A percentile compares a stretch with the other conserved stretches of the same genome.
Evolutionary conservation across 2,888 invertebrate species (phyloP).

Genomic region (Melanchra persicariae): DNA sequence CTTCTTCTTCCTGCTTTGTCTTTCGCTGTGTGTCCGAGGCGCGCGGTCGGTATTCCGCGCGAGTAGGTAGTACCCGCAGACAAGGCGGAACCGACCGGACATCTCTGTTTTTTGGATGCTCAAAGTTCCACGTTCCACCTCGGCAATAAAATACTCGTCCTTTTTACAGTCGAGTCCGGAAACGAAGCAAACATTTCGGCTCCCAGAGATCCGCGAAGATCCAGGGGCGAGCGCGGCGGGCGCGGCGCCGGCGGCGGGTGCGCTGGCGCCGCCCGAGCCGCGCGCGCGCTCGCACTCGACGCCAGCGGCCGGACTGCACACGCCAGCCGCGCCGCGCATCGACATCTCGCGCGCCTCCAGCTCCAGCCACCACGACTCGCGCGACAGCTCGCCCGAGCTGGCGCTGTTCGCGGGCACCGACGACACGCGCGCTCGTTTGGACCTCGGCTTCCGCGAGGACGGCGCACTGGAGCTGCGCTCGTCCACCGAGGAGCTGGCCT

Average conservation of each 20-base stretch:
- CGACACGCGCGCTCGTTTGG: conserved; percentile 78
- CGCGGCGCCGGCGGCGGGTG: conserved; percentile 58
- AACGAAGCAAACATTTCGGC: conserved; percentile 89
- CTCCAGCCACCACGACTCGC: conserved; percentile 96
- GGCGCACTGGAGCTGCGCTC: conserved; percentile 96
- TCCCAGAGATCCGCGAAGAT: conserved; percentile 88
- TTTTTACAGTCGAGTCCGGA: conserved; percentile 91
- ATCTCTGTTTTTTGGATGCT: neutral
- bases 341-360: conserved; percentile 97
- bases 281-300: conserved; percentile 86
- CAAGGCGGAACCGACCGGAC: conserved; percentile 1
- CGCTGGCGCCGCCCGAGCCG: conserved; percentile 78
- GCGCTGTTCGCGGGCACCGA: conserved; percentile 93
- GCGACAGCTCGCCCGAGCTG: conserved; percentile 96
- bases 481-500: conserved; percentile 96
- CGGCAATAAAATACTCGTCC: conserved; percentile 15
- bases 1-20: conserved; percentile 75
- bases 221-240: conserved; percentile 73
- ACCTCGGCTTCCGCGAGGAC: conserved; percentile 93
- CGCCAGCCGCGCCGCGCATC: conserved; percentile 95
- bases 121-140: neutral
- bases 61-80: neutral
- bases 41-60: neutral
- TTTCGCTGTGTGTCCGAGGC: conserved; percentile 10
- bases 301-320: conserved; percentile 84